Base-by-base conservation (phyloP, 2,797 vertebrate genomes). In the Brachyrhaphis roseni region DNA sequence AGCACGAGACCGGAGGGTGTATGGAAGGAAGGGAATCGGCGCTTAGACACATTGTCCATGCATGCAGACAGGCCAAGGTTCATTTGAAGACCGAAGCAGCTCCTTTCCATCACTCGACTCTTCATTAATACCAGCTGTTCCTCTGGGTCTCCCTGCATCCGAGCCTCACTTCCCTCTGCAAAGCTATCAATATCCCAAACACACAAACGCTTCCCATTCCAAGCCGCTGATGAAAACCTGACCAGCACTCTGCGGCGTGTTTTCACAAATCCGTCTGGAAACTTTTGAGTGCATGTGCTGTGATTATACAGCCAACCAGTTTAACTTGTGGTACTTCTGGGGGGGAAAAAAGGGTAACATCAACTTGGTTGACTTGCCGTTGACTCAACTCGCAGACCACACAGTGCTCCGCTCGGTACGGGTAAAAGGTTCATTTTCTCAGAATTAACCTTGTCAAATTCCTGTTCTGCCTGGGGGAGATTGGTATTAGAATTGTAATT, bases 401-500 rank as follows among this genome's bases (percentile, higher is more conserved):
- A 82, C 64, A 62, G 79, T 74, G 84, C 76, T 80, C 70, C 28
- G 66, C 86, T 92, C 83, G 53, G 81, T 88, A 84, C 76, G 80
- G 78, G 88, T 89, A 92, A 91, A 89, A 85, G 87, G 84, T 89
- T 93, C 84, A 91, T 93, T 94, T 64, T 93, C 88, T 90, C 87
- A 88, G 87, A 91, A 93, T 94, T 89, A 93, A 93, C 93, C 92
- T 93, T 88, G 90, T 88, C 88, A 88, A 84, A 90, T 85, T 90
- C 80, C 77, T 85, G 84, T 72, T 92, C 90, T 92, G 87, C 90
- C 90, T 77, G 79, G 82, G 88, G 90, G 88, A 92, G 85, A 87
- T 86, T 93, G 93, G 86, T 87, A 93, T 93, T 92, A 88, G 92
- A 91, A 88, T 90, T 92, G 87, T 91, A 92, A 94, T 93, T 94